Percentiles rank a stretch among this genome's conserved stretches.
These are phyloP conservation scores for Heliconius melpomene DNA, from an alignment of 1,140 invertebrate species.

Conservation along the genomic window DNA sequence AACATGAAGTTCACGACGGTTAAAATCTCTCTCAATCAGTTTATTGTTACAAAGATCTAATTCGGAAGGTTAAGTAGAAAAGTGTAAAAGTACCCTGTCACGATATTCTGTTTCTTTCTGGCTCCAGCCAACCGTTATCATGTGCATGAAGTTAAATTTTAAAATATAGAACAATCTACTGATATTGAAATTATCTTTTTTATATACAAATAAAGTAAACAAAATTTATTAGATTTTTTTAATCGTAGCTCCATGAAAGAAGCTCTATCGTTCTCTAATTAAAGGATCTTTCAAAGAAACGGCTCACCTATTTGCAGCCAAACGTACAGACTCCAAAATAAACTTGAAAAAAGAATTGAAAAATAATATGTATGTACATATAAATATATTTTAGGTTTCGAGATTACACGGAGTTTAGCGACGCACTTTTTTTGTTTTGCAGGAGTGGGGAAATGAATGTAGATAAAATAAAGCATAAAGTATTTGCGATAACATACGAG, in stretches of 20 bases:
- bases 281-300: not conserved
- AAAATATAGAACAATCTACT: not conserved
- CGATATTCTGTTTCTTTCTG: conserved; percentile 37
- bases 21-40: conserved; percentile 42
- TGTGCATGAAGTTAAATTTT: no score
- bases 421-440: no score
- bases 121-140: not conserved
- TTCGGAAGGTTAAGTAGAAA: conserved; percentile 53
- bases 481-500: no score
- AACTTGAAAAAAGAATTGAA: no score
- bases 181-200: not conserved
- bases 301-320: not conserved
- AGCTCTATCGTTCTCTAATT: not conserved
- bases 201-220: not conserved
- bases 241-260: not conserved
- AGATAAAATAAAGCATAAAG: no score
- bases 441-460: no score
- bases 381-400: no score
- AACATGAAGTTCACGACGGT: conserved; percentile 28
- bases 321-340: no score
- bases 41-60: conserved; percentile 41
- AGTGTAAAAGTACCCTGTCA: conserved; percentile 69
- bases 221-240: not conserved
- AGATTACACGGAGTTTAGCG: no score
- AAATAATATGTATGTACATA: no score